Evolutionary conservation across 2,113 vertebrate species (phyloP), one percentile per base, ranked within the genome.

Genomic region (Athene noctua): DNA sequence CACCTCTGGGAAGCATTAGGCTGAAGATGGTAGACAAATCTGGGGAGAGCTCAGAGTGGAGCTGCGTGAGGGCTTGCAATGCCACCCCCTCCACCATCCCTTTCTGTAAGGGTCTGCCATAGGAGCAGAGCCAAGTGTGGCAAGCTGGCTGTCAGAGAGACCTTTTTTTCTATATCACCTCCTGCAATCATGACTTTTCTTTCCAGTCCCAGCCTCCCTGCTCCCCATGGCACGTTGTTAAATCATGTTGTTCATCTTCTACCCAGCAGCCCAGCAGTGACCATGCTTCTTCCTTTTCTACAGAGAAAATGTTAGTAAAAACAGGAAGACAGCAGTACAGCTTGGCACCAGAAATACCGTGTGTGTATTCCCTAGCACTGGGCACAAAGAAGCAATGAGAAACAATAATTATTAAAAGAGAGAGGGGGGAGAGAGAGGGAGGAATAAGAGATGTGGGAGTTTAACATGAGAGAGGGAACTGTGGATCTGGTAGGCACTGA

Each of bases 151-250:
- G 26, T 26, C 61, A 58, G 30, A 80, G 42, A 63, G 9, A 70
- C n/a, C 29, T 55, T 62, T 77, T 80, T n/a, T 71, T 22, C 36
- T 29, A 0, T 49, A 36, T 44, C n/a, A 14, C 30, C 61, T 79
- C 32, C 65, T 71, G 17, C 83, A 89, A 49, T n/a, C 15, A 29
- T 22, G 23, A 42, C 61, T 79, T 80, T 80, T 23, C 21, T 65
- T 67, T 66, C 70, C 40, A 89, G 62, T 44, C 34, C 21, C 47
- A 49, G 51, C 47, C 77, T 88, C 51, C 29, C 44, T 62, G 70
- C 61, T 91, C 55, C 34, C 46, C n/a, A 5, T 1, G 1, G 77
- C 44, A 49, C 0, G 0, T 3, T 36, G 42, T 46, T 84, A 49
- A 40, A 3, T 49, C 73, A 8, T 4, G 42, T 17, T 59, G 54